Base-by-base conservation (phyloP, 2,113 vertebrate species). In the Galeopterus variegatus region DNA sequence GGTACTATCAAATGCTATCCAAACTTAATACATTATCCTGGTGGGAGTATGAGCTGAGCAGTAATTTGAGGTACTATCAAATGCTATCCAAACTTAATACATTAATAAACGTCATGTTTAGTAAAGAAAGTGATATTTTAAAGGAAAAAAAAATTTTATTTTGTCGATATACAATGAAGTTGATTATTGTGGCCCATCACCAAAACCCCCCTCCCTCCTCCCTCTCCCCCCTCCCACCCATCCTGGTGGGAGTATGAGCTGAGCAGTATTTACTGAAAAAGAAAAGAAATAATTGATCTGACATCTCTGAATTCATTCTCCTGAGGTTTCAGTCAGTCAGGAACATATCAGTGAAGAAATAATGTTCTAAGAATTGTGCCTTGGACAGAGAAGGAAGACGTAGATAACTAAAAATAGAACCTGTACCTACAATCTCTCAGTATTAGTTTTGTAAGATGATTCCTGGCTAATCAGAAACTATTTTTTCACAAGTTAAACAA, bases 271-370 rank as follows among this genome's bases (percentile, higher is more conserved):
- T 95, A 77, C 28, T 56, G 36, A 94, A 83, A 83, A 15, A 76
- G 5, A 69, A 58, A 80, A 89, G 24, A 69, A 93, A 90, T 36
- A 26, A 92, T 95, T 96, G 45, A 76, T 83, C 28, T 62, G 60
- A 26, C 45, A 45, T 88, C 48, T 95, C 45, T 95, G 19, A 94
- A 88, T 52, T 95, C 31, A 91, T 72, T 79, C 33, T 41, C 24
- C 18, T 72, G 21, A 31, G 14, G 4, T 12, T 70, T 95, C 19
- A 56, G 33, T 54, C 31, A 90, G 12, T 79, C 48, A 88, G 23
- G 0, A 82, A 87, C 12, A 65, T 8, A 79, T 60, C 67, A 5
- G 8, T 76, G 52, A 84, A 83, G 7, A 88, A 90, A 76, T 52
- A n/a, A 36, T 70, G 14, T 67, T 72, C 8, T 24, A 50, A 18